Percentiles rank a stretch among this genome's conserved stretches.
phyloP scores from a whole-genome alignment of 2,888 invertebrate species.

The Tipula helvola region DNA sequence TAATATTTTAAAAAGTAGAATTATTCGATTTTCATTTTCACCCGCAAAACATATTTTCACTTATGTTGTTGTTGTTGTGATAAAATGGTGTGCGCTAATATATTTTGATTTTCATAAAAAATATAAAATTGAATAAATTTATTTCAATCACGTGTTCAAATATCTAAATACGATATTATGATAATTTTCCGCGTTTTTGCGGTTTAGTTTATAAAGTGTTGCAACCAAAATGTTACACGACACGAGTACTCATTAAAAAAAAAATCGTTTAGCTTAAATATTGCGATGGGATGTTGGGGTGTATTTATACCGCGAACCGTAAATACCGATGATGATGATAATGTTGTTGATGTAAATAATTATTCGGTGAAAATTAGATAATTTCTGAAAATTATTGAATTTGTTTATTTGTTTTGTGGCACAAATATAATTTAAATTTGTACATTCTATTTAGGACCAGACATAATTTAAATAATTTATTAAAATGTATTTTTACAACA shows the following conservation, averaged over 20 bases:
- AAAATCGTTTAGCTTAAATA: background rate
- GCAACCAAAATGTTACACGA: background rate
- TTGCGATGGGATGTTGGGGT: background rate
- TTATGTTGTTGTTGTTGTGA: background rate
- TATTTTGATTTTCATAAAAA: background rate
- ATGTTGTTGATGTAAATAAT: background rate
- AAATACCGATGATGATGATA: background rate
- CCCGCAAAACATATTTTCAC: background rate
- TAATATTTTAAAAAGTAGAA: no score
- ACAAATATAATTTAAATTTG: background rate
- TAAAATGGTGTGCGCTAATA: background rate
- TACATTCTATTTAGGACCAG: background rate
- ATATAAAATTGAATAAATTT: background rate
- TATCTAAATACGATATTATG: background rate
- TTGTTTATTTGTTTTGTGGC: background rate
- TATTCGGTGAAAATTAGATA: background rate
- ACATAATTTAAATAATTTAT: background rate
- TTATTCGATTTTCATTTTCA: no score
- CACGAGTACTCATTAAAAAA: background rate
- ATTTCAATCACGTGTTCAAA: background rate
- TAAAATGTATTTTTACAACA: background rate
- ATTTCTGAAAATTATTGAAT: background rate
- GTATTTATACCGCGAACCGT: background rate
- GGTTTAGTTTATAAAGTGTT: background rate
- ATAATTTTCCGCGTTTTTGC: background rate